Evolutionary conservation across 2,888 invertebrate species (phyloP).

Genomic region (Schrankia costaestrigalis): DNA sequence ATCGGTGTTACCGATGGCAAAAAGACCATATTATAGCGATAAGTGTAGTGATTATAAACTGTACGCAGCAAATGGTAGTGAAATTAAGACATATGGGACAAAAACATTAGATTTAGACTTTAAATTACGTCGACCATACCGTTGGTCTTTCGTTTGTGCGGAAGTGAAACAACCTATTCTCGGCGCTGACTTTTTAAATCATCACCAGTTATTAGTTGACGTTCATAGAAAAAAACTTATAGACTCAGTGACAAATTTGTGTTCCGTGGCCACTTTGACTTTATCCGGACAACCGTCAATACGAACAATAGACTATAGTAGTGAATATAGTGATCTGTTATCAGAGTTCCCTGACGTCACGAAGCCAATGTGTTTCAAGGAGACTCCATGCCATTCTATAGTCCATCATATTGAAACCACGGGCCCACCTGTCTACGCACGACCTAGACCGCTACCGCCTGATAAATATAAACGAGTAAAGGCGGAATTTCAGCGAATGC

Average conservation of each 20-base stretch:
- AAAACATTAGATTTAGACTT: constrained; percentile 20
- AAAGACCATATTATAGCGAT: not conserved
- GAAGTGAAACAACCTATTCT: constrained; percentile 27
- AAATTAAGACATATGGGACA: constrained; percentile 16
- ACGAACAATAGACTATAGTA: not conserved
- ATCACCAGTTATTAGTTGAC: constrained; percentile 28
- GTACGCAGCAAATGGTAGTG: constrained; percentile 19
- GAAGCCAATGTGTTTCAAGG: not conserved
- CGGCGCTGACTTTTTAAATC: constrained; percentile 29
- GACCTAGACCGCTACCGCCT: not conserved
- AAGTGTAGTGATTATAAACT: constrained; percentile 9
- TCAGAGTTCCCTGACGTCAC: not conserved
- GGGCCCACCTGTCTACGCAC: not conserved
- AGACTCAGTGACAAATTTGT: no score
- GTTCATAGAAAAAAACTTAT: no score
- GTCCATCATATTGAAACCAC: not conserved
- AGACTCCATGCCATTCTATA: not conserved
- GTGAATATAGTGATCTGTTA: not conserved
- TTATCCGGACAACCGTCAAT: not conserved
- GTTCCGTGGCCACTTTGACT: no score
- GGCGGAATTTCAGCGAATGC: not conserved
- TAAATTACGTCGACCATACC: constrained; percentile 18
- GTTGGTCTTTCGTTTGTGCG: constrained; percentile 24
- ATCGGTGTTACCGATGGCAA: not conserved
- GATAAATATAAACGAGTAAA: not conserved